A percentile compares a stretch with the other conserved stretches of the same genome.
These are phyloP conservation scores for Triplophysa tibetana DNA, from an alignment of 2,113 vertebrate genomes.

Conservation along the genomic window DNA sequence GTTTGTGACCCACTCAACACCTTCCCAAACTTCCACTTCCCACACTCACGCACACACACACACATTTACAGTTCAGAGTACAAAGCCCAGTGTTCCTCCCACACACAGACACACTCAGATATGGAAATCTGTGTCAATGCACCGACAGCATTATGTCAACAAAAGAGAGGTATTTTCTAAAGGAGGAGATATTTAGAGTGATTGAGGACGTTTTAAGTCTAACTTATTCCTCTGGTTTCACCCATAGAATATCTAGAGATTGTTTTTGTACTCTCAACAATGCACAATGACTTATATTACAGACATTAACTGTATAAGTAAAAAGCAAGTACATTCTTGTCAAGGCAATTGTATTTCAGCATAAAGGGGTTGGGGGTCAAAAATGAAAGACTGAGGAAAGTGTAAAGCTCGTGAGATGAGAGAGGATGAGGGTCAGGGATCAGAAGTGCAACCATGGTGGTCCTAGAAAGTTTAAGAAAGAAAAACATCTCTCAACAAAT, in stretches of 20 bases:
- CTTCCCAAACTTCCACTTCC: slow-evolving; percentile 32
- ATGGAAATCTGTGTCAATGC: slow-evolving; percentile 17
- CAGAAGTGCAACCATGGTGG: slow-evolving; percentile 2
- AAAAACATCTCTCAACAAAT: background rate
- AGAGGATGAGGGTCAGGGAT: background rate
- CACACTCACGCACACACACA: slow-evolving; percentile 7
- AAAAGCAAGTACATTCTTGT: slow-evolving; percentile 26
- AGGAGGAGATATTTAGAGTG: background rate
- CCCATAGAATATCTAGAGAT: background rate
- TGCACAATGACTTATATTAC: slow-evolving; percentile 37
- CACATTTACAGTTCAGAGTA: slow-evolving; percentile 22
- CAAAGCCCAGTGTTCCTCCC: slow-evolving; percentile 39
- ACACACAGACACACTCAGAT: slow-evolving; percentile 43
- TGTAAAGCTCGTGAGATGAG: background rate
- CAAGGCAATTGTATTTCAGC: slow-evolving; percentile 12
- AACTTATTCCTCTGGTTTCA: background rate
- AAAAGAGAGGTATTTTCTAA: background rate
- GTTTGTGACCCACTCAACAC: slow-evolving; percentile 39
- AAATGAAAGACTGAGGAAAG: background rate
- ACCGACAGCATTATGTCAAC: slow-evolving; percentile 21
- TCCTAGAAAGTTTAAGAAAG: background rate
- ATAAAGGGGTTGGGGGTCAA: background rate
- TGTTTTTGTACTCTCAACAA: slow-evolving; percentile 23
- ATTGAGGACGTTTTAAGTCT: slow-evolving; percentile 20
- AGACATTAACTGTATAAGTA: slow-evolving; percentile 14